A percentile compares a stretch with the other conserved stretches of the same genome.
phyloP scores from a whole-genome alignment of 2,888 invertebrate species.

The Cerceris rybyensis region DNA sequence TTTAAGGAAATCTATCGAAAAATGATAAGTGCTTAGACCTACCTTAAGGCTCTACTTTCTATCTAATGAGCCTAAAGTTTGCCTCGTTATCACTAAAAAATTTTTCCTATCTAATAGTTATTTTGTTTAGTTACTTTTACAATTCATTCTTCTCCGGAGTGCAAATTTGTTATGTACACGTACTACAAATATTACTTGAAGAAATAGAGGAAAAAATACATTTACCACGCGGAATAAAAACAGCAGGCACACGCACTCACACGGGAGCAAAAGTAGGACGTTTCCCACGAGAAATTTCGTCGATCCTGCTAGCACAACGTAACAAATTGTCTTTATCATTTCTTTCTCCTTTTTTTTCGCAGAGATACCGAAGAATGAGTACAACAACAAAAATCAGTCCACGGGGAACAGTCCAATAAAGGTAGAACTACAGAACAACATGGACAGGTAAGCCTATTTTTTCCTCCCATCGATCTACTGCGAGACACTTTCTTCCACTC shows the following conservation, averaged over 20 bases:
- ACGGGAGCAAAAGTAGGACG: slow-evolving; percentile 18
- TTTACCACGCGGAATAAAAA: slow-evolving; percentile 12
- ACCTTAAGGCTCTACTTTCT: background rate
- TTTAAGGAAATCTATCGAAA: too few relatives aligned
- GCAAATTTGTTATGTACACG: too few relatives aligned
- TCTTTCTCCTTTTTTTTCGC: slow-evolving; percentile 80
- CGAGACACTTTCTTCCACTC: slow-evolving; percentile 12
- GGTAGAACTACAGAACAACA: slow-evolving; percentile 84
- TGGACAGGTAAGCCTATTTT: slow-evolving; percentile 81
- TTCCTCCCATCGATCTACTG: slow-evolving; percentile 10
- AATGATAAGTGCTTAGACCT: too few relatives aligned
- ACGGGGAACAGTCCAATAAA: slow-evolving; percentile 94
- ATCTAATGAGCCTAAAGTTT: background rate
- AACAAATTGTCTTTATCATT: slow-evolving; percentile 49
- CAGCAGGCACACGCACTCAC: background rate
- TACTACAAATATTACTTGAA: background rate
- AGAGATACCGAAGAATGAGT: slow-evolving; percentile 96
- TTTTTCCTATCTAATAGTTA: too few relatives aligned
- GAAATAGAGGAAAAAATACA: background rate
- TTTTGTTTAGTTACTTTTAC: too few relatives aligned
- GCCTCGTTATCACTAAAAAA: too few relatives aligned
- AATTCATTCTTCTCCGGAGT: too few relatives aligned
- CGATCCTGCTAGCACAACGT: slow-evolving; percentile 38
- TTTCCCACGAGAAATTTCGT: slow-evolving; percentile 66
- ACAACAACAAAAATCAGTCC: slow-evolving; percentile 89